Base-by-base conservation (phyloP, 1,140 invertebrate species). In the Apolygus lucorum region DNA sequence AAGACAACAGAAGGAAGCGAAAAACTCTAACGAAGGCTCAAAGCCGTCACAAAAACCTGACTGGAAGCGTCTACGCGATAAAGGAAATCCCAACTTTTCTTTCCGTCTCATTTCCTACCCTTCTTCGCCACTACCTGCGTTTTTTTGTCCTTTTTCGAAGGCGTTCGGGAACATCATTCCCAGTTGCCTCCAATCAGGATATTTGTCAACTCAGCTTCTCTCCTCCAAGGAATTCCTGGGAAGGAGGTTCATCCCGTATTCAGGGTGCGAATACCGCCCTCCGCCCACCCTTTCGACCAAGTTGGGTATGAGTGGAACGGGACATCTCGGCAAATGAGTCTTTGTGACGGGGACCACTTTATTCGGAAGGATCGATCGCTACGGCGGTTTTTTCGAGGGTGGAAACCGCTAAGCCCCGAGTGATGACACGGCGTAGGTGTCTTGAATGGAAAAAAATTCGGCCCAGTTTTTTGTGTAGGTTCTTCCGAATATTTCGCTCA, bases 291-390 rank as follows among this genome's bases (percentile, higher is more conserved):
- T 8, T 42, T 17, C 34, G 34, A 42, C 34, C 34, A 17, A 42
- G 17, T 4, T 8, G 34, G 34, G n/a, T n/a, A n/a, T n/a, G n/a
- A n/a, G n/a, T n/a, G n/a, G 34, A 49, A 49, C 8, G 34, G 34
- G 34, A 49, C 34, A 11, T 49, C 34, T 17, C 34, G 8, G 34
- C 54, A 59, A 59, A 59, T 59, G 54, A 59, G 54, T 59, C 54
- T 59, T 59, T 59, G 54, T 59, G 54, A 59, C 54, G 22, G 54
- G 54, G 54, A n/a, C 54, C 54, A 59, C 54, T 59, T 59, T 59
- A 59, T 59, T 59, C 22, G 11, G 54, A 14, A 49, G 34, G 54
- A 59, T 59, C 54, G 54, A 59, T 59, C 54, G 11, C 8, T 8
- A 14, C 22, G 11, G 2, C 22, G 54, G 22, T 11, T 24, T 13